These are phyloP conservation scores for Dicyrtoma fusca DNA, from an alignment of 2,888 invertebrate species.

Conservation along the genomic window DNA sequence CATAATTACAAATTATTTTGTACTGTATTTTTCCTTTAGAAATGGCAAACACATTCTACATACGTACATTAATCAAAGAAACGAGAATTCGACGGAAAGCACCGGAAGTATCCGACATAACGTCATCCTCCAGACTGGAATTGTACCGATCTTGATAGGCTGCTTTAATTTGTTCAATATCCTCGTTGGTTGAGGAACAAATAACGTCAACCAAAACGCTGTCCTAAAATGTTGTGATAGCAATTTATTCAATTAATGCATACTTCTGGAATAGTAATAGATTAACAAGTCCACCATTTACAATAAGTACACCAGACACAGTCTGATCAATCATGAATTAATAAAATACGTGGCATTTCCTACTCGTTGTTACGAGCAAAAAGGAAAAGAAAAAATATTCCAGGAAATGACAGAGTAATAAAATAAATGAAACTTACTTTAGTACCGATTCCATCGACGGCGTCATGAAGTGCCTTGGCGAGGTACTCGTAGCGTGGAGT, in stretches of 20 bases:
- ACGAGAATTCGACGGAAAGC: constrained; percentile 87
- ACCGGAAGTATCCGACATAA: constrained; percentile 86
- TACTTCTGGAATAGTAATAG: too few relatives aligned
- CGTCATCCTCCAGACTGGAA: constrained; percentile 71
- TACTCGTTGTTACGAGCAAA: too few relatives aligned
- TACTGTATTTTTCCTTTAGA: too few relatives aligned
- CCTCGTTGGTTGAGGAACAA: constrained; percentile 82
- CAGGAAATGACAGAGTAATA: too few relatives aligned
- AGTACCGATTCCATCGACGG: constrained; percentile 81
- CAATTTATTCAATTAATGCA: too few relatives aligned
- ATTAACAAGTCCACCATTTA: too few relatives aligned
- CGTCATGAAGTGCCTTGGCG: constrained; percentile 79
- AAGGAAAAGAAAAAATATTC: neutral
- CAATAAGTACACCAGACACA: too few relatives aligned
- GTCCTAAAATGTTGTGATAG: too few relatives aligned
- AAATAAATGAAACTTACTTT: constrained; percentile 58
- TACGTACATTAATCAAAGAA: constrained; percentile 61
- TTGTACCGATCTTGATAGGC: constrained; percentile 67
- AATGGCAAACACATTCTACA: too few relatives aligned
- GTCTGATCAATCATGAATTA: too few relatives aligned
- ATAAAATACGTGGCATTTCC: too few relatives aligned
- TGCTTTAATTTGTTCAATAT: constrained; percentile 76
- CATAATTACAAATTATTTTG: too few relatives aligned
- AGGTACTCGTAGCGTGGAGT: constrained; percentile 82
- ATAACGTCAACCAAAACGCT: constrained; percentile 86